Conservation (phyloP, 2,888 invertebrate genomes). For the Erpobdella octoculata region DNA sequence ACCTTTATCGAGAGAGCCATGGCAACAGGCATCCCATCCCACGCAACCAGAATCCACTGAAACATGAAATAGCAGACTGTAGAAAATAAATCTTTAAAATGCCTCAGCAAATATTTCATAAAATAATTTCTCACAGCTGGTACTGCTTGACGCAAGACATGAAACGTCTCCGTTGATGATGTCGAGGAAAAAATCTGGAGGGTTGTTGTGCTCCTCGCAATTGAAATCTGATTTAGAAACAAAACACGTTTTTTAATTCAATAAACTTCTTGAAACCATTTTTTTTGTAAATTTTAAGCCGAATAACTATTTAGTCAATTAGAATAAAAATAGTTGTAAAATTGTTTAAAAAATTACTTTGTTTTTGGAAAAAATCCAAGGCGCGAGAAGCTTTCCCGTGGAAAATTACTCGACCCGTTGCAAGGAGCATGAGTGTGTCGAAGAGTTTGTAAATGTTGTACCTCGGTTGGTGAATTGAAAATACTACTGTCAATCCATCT, state of each 20-base stretch:
- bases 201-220: conserved; percentile 51
- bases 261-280: not conserved
- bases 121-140: too few relatives aligned
- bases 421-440: conserved; percentile 17
- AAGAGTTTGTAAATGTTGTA: conserved; percentile 17
- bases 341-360: conserved; percentile 2
- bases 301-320: too few relatives aligned
- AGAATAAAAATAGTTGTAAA: too few relatives aligned
- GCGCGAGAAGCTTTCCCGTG: conserved; percentile 11
- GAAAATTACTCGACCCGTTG: conserved; percentile 10
- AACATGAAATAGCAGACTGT: too few relatives aligned
- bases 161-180: conserved; percentile 45
- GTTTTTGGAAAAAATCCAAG: not conserved
- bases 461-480: conserved; percentile 23
- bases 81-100: too few relatives aligned
- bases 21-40: too few relatives aligned
- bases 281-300: too few relatives aligned
- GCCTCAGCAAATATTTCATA: too few relatives aligned
- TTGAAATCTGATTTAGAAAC: conserved; percentile 41
- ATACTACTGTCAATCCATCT: conserved; percentile 10
- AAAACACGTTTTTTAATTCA: not conserved
- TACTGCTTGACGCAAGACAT: not conserved
- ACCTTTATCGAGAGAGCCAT: too few relatives aligned
- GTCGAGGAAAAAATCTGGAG: conserved; percentile 51
- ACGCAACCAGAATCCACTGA: too few relatives aligned